phyloP scores from a whole-genome alignment of 2,113 vertebrate species.

The Calidris pygmaea region DNA sequence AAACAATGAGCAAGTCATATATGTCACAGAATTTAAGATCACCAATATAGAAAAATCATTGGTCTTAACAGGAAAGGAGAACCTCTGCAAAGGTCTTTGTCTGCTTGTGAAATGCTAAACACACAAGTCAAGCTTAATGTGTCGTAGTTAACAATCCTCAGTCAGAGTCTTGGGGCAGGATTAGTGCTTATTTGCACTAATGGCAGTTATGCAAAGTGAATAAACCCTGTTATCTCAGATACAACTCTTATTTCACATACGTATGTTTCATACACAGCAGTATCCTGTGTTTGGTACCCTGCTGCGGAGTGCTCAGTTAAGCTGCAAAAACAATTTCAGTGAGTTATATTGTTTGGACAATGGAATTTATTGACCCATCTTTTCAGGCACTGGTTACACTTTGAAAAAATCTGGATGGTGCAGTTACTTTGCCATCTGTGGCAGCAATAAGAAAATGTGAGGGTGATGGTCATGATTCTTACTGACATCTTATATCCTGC shows the following conservation, averaged over 20 bases:
- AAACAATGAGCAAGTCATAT: not conserved
- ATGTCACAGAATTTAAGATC: not conserved
- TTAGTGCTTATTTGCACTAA: not conserved
- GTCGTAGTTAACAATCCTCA: not conserved
- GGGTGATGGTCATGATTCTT: conserved; percentile 46
- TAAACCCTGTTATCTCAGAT: conserved; percentile 23
- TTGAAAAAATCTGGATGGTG: conserved; percentile 6
- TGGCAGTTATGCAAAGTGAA: not conserved
- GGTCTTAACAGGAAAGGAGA: not conserved
- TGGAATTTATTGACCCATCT: conserved; percentile 52
- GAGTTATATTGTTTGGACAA: conserved; percentile 54
- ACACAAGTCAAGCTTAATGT: not conserved
- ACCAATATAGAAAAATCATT: not conserved
- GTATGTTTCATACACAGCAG: not conserved
- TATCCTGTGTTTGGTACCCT: not conserved
- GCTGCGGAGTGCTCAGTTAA: not conserved
- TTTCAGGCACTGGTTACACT: conserved; percentile 14
- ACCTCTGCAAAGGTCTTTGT: not conserved
- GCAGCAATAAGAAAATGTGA: conserved; percentile 24
- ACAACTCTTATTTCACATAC: not conserved
- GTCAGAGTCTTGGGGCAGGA: not conserved
- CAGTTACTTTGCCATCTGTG: conserved; percentile 38
- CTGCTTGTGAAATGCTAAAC: not conserved
- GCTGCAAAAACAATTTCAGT: conserved; percentile 56
- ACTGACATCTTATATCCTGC: conserved; percentile 48